Percentiles rank a stretch among this genome's conserved stretches.
Evolutionary conservation across 2,797 vertebrate genomes (phyloP).

Genomic region (Halcyon leucocephala): DNA sequence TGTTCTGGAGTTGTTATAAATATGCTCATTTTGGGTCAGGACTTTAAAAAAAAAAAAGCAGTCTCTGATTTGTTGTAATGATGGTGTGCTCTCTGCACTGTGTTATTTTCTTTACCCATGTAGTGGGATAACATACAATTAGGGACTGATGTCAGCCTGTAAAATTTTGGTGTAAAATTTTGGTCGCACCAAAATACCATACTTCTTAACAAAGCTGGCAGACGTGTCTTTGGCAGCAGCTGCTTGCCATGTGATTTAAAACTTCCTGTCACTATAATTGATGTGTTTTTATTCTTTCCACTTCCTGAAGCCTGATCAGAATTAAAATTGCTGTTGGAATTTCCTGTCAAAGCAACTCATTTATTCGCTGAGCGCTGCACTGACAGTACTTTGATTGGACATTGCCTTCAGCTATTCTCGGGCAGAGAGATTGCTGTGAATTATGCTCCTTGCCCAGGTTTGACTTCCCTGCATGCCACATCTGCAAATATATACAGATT

Average conservation of each 20-base stretch:
- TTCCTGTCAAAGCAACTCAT: constrained; percentile 91
- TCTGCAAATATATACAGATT: constrained; percentile 80
- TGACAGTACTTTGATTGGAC: constrained; percentile 86
- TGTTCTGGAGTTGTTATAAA: constrained; percentile 8
- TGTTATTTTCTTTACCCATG: constrained; percentile 76
- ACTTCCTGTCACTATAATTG: constrained; percentile 99
- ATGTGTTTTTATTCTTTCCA: constrained; percentile 97
- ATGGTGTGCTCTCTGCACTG: constrained; percentile 54
- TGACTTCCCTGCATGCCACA: constrained; percentile 71
- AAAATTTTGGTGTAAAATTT: constrained; percentile 78
- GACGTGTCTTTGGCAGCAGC: constrained; percentile 89
- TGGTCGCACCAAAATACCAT: constrained; percentile 78
- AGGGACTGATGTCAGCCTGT: constrained; percentile 77
- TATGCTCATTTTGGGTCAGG: not conserved
- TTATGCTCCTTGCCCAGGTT: constrained; percentile 68
- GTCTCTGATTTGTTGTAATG: constrained; percentile 64
- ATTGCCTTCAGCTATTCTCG: constrained; percentile 81
- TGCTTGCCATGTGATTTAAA: constrained; percentile 96
- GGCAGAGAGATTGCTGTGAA: constrained; percentile 80
- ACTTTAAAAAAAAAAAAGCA: constrained; percentile 5
- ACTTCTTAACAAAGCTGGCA: constrained; percentile 82
- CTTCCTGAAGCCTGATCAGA: constrained; percentile 95
- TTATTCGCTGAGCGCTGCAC: constrained; percentile 84
- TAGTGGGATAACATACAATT: constrained; percentile 73
- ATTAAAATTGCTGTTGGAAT: constrained; percentile 92